Percentiles rank a stretch among this genome's conserved stretches.
Evolutionary conservation across 2,888 invertebrate genomes (phyloP).

Genomic region (Balanococcus diminutus): DNA sequence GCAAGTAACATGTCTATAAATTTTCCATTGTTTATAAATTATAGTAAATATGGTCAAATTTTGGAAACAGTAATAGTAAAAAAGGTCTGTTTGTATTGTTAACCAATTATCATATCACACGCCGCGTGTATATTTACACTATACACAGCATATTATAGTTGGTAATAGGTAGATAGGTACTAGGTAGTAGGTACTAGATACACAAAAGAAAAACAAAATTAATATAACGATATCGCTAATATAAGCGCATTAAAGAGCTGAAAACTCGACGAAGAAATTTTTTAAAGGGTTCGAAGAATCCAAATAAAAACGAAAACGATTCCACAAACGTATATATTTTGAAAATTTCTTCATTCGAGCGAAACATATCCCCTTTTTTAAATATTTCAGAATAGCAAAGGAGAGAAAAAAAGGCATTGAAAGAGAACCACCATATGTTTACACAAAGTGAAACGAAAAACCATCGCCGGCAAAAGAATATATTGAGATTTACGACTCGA

Average conservation of each 20-base stretch:
- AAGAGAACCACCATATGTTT: conserved; percentile 6
- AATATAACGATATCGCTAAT: conserved; percentile 15
- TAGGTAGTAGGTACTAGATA: neutral
- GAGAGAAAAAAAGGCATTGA: neutral
- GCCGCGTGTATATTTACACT: neutral
- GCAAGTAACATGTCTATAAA: no score
- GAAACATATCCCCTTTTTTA: conserved; percentile 15
- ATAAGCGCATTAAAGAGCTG: neutral
- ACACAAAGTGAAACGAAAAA: conserved; percentile 26
- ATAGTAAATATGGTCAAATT: no score
- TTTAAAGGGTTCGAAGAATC: conserved; percentile 1
- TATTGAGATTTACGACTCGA: conserved; percentile 37
- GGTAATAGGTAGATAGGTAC: neutral
- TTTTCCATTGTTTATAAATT: no score
- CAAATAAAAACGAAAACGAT: conserved; percentile 33
- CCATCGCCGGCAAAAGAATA: conserved; percentile 10
- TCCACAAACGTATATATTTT: conserved; percentile 3
- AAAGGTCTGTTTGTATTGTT: neutral
- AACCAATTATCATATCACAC: neutral
- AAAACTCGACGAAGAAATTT: conserved; percentile 19
- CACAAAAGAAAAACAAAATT: neutral
- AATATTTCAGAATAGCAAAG: conserved; percentile 24
- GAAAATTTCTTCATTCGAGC: conserved; percentile 26
- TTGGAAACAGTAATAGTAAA: no score
- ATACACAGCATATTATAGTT: neutral